phyloP scores from a whole-genome alignment of 2,888 invertebrate species.

The Eucera pruinosa region DNA sequence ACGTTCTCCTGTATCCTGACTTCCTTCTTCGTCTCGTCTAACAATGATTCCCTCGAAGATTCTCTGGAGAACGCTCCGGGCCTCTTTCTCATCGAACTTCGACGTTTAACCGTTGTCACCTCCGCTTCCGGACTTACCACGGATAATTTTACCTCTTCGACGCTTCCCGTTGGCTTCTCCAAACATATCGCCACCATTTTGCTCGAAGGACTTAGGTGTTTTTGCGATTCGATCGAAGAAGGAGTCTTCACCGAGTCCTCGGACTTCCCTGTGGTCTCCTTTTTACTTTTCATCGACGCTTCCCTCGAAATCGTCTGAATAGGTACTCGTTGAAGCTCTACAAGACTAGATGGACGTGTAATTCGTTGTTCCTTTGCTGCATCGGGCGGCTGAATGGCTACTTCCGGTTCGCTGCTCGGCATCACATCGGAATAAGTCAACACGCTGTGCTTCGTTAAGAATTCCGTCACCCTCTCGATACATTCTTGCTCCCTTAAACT shows the following conservation, averaged over 20 bases:
- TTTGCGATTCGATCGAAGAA: constrained; percentile 14
- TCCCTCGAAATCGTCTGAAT: not conserved
- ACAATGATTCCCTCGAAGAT: constrained; percentile 65
- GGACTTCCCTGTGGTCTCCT: not conserved
- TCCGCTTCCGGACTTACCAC: not conserved
- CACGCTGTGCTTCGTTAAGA: constrained; percentile 66
- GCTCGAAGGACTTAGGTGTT: not conserved
- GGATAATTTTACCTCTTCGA: not conserved
- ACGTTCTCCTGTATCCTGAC: constrained; percentile 74
- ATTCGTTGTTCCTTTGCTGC: constrained; percentile 31
- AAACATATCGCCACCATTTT: not conserved
- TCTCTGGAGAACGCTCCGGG: constrained; percentile 62
- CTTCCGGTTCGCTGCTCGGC: not conserved
- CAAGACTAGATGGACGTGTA: constrained; percentile 46
- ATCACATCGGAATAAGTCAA: constrained; percentile 40
- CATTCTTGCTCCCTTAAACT: constrained; percentile 81
- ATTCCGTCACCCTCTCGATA: constrained; percentile 73
- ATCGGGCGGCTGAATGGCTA: not conserved
- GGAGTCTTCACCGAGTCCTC: constrained; percentile 20
- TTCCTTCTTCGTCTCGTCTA: constrained; percentile 71
- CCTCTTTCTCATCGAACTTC: constrained; percentile 64
- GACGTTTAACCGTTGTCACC: constrained; percentile 50
- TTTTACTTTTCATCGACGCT: constrained; percentile 4
- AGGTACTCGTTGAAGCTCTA: constrained; percentile 13
- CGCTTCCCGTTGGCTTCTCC: not conserved